Conservation (phyloP, 1,140 invertebrate species). For the Sycophaga agraensis region DNA sequence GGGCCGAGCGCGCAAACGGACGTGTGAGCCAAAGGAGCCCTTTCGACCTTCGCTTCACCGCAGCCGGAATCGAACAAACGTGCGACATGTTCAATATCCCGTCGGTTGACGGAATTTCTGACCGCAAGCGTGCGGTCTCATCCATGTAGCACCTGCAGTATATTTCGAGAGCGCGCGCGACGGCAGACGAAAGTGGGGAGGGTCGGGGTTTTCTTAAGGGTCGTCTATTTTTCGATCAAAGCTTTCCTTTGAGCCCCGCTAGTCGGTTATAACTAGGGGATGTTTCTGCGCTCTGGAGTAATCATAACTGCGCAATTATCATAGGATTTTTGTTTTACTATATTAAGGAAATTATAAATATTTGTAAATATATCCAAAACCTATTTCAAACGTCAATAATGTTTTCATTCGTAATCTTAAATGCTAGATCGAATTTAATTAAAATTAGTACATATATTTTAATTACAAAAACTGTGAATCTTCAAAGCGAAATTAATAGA, state of each 20-base stretch:
- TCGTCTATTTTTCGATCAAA: not conserved
- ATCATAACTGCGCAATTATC: too few species aligned
- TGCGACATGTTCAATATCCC: constrained; percentile 17
- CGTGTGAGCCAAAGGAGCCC: too few species aligned
- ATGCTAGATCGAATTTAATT: too few species aligned
- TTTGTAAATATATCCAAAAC: too few species aligned
- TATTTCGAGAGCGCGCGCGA: not conserved
- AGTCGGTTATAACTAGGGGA: not conserved
- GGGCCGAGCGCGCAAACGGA: not conserved
- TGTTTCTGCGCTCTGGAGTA: not conserved
- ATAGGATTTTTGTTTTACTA: too few species aligned
- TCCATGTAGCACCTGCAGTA: not conserved
- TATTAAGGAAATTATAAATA: too few species aligned
- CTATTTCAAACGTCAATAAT: too few species aligned
- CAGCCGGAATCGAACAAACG: constrained; percentile 26
- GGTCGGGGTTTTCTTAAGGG: not conserved
- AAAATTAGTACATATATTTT: too few species aligned
- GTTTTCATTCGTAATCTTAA: too few species aligned
- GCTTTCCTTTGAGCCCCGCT: not conserved
- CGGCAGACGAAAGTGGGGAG: not conserved
- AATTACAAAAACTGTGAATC: too few species aligned
- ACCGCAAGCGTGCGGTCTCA: not conserved
- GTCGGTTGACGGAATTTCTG: not conserved
- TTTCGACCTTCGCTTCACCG: not conserved
- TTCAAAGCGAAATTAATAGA: too few species aligned